Evolutionary conservation across 2,113 vertebrate genomes (phyloP), one percentile per base, ranked within the genome.

Genomic region (Erpornis zantholeuca): DNA sequence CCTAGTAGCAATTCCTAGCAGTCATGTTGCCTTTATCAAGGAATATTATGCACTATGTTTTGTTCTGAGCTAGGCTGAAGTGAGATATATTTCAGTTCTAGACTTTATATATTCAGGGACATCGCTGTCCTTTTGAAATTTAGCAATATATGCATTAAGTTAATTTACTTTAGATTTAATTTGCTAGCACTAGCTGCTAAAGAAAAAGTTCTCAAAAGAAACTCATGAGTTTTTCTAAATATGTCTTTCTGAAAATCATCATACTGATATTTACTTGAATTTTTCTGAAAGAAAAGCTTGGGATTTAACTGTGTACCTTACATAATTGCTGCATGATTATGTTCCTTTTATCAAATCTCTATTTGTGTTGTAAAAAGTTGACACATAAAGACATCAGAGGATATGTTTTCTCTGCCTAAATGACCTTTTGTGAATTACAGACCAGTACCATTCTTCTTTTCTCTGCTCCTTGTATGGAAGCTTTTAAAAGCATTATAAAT

Each of bases 401-500:
- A 71, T 70, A 63, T 31, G 28, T 88, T 82, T 95, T 93, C 75
- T 80, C 20, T 63, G 42, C 47, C 59, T 90, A 84, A 94, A 91
- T 52, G 23, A 78, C 87, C 71, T 64, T 85, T 36, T 86, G 31
- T 76, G 66, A 94, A 90, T 91, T 88, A 82, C 4, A 14, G 66
- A 70, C 66, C 33, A 61, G 73, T 42, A 63, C 35, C 15, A 88
- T 73, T 79, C 65, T 60, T 89, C 65, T 77, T 88, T 85, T 66
- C 38, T 84, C 73, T 71, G 16, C 38, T 76, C 25, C 52, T 76
- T 93, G 70, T 83, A 57, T 63, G 38, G 54, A 80, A 90, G 63
- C 66, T 95, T 68, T 96, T 93, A 77, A 92, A 94, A 92, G 65
- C 79, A 90, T 86, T 92, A 82, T 85, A 94, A 94, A 96, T 93